These are phyloP conservation scores for Zelleria hepariella DNA, from an alignment of 2,888 invertebrate species.

Conservation along the genomic window DNA sequence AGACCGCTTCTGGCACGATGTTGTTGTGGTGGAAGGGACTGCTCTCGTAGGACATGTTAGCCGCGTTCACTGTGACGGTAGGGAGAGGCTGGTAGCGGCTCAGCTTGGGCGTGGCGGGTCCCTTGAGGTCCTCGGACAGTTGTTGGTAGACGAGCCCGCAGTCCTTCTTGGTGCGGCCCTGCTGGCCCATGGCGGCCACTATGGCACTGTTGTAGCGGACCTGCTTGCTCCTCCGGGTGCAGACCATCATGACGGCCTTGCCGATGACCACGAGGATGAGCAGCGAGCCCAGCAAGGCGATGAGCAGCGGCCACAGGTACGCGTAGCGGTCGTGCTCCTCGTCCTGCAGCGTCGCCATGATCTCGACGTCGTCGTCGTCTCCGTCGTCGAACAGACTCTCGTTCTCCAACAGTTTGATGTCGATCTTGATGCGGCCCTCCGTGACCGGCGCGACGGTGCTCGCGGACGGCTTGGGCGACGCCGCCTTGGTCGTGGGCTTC, in stretches of 20 bases:
- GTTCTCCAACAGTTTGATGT: slow-evolving; percentile 47
- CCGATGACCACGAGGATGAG: slow-evolving; percentile 67
- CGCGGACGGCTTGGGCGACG: slow-evolving; percentile 16
- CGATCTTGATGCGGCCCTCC: slow-evolving; percentile 35
- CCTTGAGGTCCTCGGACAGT: slow-evolving; percentile 81
- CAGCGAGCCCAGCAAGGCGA: slow-evolving; percentile 71
- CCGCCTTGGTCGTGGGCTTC: slow-evolving; percentile 24
- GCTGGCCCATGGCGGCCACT: slow-evolving; percentile 68
- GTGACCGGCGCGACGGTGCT: slow-evolving; percentile 15
- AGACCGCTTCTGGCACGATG: slow-evolving; percentile 75
- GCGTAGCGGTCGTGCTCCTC: slow-evolving; percentile 59
- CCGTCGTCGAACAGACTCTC: slow-evolving; percentile 36
- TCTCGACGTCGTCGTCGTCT: slow-evolving; percentile 34
- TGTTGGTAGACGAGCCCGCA: slow-evolving; percentile 84
- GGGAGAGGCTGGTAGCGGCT: slow-evolving; percentile 75
- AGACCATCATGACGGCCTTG: slow-evolving; percentile 61
- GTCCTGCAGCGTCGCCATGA: slow-evolving; percentile 43
- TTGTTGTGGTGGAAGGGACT: slow-evolving; percentile 76
- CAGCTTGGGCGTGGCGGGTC: slow-evolving; percentile 77
- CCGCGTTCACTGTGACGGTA: slow-evolving; percentile 54
- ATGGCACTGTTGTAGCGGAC: slow-evolving; percentile 66
- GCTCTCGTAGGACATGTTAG: slow-evolving; percentile 71
- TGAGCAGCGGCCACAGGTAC: slow-evolving; percentile 72
- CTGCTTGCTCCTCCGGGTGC: slow-evolving; percentile 46
- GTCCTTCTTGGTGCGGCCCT: slow-evolving; percentile 74